Percentiles rank a stretch among this genome's conserved stretches.
These are phyloP conservation scores for Teleopsis dalmanni DNA, from an alignment of 1,140 invertebrate genomes.

Conservation along the genomic window DNA sequence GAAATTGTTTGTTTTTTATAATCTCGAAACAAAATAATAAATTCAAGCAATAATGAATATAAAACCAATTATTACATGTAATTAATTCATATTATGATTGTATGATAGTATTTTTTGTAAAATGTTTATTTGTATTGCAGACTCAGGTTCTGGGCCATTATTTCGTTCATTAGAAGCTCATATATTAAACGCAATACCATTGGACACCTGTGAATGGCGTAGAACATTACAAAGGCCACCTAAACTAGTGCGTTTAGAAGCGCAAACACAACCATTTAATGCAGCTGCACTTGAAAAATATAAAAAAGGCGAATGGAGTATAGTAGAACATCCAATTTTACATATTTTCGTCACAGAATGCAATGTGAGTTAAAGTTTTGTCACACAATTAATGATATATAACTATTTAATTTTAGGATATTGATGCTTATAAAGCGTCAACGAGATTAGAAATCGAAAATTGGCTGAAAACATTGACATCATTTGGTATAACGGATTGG, in stretches of 20 bases:
- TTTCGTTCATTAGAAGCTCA: slow-evolving; percentile 74
- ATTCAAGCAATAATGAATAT: slow-evolving; percentile 25
- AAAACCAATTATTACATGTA: slow-evolving; percentile 40
- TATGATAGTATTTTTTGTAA: not conserved
- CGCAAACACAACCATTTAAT: slow-evolving; percentile 76
- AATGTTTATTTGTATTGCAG: slow-evolving; percentile 46
- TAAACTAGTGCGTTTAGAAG: slow-evolving; percentile 76
- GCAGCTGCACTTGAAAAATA: slow-evolving; percentile 60
- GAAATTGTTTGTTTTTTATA: slow-evolving; percentile 2
- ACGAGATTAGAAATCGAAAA: slow-evolving; percentile 80
- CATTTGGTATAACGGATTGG: slow-evolving; percentile 79
- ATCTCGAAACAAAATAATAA: slow-evolving; percentile 1
- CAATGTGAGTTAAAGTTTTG: slow-evolving; percentile 53
- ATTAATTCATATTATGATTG: slow-evolving; percentile 7
- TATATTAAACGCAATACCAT: slow-evolving; percentile 69
- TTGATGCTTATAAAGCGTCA: slow-evolving; percentile 80
- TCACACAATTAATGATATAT: not conserved
- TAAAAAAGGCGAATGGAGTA: slow-evolving; percentile 53
- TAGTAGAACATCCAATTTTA: slow-evolving; percentile 80
- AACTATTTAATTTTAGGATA: slow-evolving; percentile 59
- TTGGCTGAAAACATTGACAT: slow-evolving; percentile 74
- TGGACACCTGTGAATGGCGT: slow-evolving; percentile 83
- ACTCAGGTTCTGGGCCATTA: slow-evolving; percentile 79
- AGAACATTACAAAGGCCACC: slow-evolving; percentile 72
- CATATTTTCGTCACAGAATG: slow-evolving; percentile 95